These are phyloP conservation scores for Cryptotis parvus DNA, from an alignment of 2,113 vertebrate genomes.

Conservation along the genomic window DNA sequence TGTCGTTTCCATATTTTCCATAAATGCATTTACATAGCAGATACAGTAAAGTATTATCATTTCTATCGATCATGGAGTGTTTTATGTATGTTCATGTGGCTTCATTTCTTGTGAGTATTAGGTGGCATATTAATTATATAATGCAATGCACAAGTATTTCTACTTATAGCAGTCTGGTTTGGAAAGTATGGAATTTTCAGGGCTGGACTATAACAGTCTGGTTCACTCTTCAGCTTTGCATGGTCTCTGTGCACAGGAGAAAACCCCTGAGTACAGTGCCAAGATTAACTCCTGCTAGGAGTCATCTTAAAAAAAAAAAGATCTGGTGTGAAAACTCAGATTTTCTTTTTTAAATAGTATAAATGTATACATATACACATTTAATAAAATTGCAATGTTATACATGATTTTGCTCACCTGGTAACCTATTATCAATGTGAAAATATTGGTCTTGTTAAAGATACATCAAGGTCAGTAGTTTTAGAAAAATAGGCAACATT, in stretches of 20 bases:
- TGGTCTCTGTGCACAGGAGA: too few species aligned
- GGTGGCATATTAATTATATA: neutral
- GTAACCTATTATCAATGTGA: neutral
- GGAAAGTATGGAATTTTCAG: too few species aligned
- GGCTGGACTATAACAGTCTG: too few species aligned
- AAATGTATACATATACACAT: neutral
- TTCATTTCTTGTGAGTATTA: neutral
- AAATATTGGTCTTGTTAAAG: neutral
- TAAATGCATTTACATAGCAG: neutral
- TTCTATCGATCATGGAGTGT: neutral
- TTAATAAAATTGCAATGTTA: neutral
- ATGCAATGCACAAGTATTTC: accelerated
- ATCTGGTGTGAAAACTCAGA: neutral
- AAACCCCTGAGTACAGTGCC: too few species aligned
- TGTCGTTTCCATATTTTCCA: neutral
- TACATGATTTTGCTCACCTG: neutral
- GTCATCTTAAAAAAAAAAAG: neutral
- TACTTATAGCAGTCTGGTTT: neutral
- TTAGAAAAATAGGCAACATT: neutral
- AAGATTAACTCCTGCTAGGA: too few species aligned
- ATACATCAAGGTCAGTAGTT: neutral
- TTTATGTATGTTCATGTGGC: neutral
- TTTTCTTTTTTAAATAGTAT: neutral
- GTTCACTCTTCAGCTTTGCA: neutral
- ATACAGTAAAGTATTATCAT: neutral